phyloP scores from a whole-genome alignment of 2,797 vertebrate genomes.

The Notamacropus eugenii region DNA sequence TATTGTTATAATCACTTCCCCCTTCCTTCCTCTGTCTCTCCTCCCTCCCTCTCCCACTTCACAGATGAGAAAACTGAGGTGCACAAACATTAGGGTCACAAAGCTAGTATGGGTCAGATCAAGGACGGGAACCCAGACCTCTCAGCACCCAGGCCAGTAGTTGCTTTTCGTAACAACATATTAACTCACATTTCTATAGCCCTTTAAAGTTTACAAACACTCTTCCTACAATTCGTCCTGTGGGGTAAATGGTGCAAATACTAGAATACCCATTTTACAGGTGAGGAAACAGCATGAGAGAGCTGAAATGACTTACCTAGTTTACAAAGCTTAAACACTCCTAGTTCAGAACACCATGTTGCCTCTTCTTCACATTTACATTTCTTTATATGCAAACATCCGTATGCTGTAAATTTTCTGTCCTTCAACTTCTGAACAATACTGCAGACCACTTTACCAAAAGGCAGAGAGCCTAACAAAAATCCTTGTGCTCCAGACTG shows the following conservation, averaged over 20 bases:
- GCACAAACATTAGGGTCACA: not conserved
- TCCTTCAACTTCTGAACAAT: not conserved
- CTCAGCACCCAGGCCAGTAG: not conserved
- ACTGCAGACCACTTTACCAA: not conserved
- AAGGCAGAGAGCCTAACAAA: not conserved
- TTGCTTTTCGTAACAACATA: not conserved
- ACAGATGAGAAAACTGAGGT: not conserved
- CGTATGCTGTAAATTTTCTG: not conserved
- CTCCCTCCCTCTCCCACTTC: not conserved
- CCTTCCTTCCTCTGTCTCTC: not conserved
- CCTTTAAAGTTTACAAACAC: not conserved
- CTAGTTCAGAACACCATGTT: not conserved
- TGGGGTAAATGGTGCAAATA: not conserved
- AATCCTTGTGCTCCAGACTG: not conserved
- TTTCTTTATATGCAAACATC: not conserved
- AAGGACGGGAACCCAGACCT: not conserved
- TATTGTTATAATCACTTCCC: not conserved
- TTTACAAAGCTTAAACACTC: not conserved
- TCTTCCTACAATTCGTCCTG: not conserved
- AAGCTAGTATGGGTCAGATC: not conserved
- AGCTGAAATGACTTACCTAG: not conserved
- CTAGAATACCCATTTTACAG: not conserved
- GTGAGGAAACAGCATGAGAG: not conserved
- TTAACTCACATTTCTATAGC: not conserved
- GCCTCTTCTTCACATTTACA: not conserved